Base-by-base conservation (phyloP, 2,797 vertebrate genomes). In the Echiichthys vipera region DNA sequence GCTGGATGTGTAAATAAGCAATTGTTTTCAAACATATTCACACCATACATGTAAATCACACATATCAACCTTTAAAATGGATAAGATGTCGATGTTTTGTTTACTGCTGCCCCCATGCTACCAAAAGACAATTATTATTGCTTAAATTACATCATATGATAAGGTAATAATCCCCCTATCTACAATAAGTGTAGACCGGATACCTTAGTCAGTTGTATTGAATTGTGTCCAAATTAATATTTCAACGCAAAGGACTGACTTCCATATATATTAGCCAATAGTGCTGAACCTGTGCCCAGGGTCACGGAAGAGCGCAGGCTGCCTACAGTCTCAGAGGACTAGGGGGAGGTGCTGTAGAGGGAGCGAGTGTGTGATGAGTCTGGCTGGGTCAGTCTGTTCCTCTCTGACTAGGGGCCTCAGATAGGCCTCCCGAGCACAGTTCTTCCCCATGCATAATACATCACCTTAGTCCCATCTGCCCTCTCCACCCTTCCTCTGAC, bases 381-480 rank as follows among this genome's bases (percentile, higher is more conserved):
- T 66, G 81, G 65, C 69, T 82, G 83, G 89, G 88, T 90, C 90
- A 90, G 69, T 84, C 79, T 84, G 80, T 73, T 66, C 51, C 72
- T 72, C 85, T 86, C 71, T 29, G 42, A 71, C 63, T 56, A n/a
- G 62, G 76, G 77, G 84, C 74, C 91, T 92, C 91, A 92, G 86
- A 90, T 90, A 89, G 84, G 61, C 80, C 56, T 61, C 64, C 65
- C 57, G 61, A 73, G 75, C 71, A 37, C 4, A 27, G 59, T 76
- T 87, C 76, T 72, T 83, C 64, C 27, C 66, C 82, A 93, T 91
- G 80, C 82, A 93, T 92, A 89, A 92, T 89, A 80, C 89, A 92
- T 92, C 74, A 83, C 61, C 75, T 47, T 13, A 58, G 81, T 80
- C 89, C 88, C 89, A 89, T 89, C 89, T 92, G 92, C 90, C 90